A percentile compares a stretch with the other conserved stretches of the same genome.
Conservation (phyloP, 2,888 invertebrate species). For the Anticlea derivata region DNA sequence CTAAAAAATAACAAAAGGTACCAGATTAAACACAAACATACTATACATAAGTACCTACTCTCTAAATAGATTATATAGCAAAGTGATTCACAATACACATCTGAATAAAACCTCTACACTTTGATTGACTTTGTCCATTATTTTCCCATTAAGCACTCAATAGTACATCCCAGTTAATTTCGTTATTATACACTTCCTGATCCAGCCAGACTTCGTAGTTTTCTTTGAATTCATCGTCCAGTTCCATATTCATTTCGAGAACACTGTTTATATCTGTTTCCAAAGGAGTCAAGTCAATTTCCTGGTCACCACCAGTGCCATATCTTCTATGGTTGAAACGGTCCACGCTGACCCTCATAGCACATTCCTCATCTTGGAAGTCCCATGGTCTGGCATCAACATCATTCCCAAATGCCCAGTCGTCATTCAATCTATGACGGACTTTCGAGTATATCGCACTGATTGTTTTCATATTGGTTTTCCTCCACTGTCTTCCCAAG, state of each 20-base stretch:
- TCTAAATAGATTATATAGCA: slow-evolving; percentile 43
- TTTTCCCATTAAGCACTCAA: slow-evolving; percentile 54
- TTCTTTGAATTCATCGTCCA: slow-evolving; percentile 96
- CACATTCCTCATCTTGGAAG: slow-evolving; percentile 98
- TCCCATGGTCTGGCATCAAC: slow-evolving; percentile 99
- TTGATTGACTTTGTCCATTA: slow-evolving; percentile 25
- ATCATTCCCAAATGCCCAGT: slow-evolving; percentile 99
- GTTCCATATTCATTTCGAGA: slow-evolving; percentile 89
- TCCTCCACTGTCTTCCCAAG: slow-evolving; percentile 99
- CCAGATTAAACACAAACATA: slow-evolving; percentile 33
- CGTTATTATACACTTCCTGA: slow-evolving; percentile 96
- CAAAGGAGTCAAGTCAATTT: slow-evolving; percentile 85
- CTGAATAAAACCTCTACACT: slow-evolving; percentile 25
- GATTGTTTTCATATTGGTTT: slow-evolving; percentile 99
- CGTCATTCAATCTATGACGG: slow-evolving; percentile 97
- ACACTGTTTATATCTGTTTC: slow-evolving; percentile 94
- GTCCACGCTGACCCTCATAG: slow-evolving; percentile 96
- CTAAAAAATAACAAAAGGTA: slow-evolving; percentile 34
- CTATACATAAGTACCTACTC: slow-evolving; percentile 38
- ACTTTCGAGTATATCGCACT: slow-evolving; percentile 99
- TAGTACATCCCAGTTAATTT: slow-evolving; percentile 90
- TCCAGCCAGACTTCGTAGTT: slow-evolving; percentile 98
- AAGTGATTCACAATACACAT: slow-evolving; percentile 49
- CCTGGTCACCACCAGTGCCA: slow-evolving; percentile 79
- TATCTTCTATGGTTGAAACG: slow-evolving; percentile 97